These are phyloP conservation scores for Podarcis raffonei DNA, from an alignment of 2,113 vertebrate species.

Conservation along the genomic window DNA sequence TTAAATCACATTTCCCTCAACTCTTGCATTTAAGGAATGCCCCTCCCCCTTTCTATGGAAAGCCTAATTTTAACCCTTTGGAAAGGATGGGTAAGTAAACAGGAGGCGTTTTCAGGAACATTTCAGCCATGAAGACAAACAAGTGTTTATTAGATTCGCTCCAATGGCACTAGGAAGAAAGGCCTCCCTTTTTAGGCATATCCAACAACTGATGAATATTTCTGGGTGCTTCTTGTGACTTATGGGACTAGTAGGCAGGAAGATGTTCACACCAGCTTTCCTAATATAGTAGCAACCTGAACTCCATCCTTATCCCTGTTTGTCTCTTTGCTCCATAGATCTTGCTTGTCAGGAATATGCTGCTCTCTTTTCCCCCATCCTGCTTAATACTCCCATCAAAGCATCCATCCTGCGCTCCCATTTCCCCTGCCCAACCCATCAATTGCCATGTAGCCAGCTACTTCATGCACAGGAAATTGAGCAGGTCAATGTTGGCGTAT, in stretches of 20 bases:
- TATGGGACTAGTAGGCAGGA: background rate
- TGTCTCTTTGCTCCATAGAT: background rate
- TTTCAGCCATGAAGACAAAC: slow-evolving; percentile 4
- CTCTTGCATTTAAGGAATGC: slow-evolving; percentile 26
- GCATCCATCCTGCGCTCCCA: background rate
- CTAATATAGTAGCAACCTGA: background rate
- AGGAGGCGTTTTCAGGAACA: slow-evolving; percentile 1
- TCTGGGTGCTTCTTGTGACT: background rate
- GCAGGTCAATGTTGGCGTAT: background rate
- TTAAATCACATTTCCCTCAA: slow-evolving; percentile 78
- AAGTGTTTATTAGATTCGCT: background rate
- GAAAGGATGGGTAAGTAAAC: background rate
- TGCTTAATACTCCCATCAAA: background rate
- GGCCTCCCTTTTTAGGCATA: background rate
- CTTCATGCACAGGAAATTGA: background rate
- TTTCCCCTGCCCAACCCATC: background rate
- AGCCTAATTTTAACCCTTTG: slow-evolving; percentile 8
- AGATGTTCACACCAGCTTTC: background rate
- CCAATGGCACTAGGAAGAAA: background rate
- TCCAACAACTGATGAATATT: slow-evolving; percentile 2
- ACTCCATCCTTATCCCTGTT: background rate
- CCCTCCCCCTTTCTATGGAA: slow-evolving; percentile 3
- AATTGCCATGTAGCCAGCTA: background rate
- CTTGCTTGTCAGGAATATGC: background rate
- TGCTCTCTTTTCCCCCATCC: background rate